Conservation (phyloP, 2,797 vertebrate genomes). For the Enteromius anoplus region DNA sequence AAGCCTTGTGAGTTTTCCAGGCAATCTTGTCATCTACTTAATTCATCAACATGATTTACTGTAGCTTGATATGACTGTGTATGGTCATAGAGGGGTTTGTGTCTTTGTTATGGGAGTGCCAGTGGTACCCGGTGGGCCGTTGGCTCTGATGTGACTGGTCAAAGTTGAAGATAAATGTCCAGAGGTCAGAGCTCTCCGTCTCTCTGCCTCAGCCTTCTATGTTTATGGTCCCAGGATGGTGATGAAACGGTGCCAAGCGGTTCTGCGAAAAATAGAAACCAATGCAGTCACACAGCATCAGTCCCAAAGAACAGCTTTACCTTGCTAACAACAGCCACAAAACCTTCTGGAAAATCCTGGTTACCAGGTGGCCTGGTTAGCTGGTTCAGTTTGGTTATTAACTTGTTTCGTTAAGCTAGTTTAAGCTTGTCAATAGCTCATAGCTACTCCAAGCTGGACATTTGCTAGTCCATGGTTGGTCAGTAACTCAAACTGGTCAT, state of each 20-base stretch:
- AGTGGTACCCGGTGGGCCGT: constrained; percentile 54
- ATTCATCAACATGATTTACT: constrained; percentile 51
- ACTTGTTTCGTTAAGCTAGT: background rate
- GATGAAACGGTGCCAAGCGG: constrained; percentile 22
- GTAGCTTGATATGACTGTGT: constrained; percentile 22
- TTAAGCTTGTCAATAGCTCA: background rate
- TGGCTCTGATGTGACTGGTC: constrained; percentile 11
- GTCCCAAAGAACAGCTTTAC: background rate
- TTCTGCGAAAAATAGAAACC: constrained; percentile 3
- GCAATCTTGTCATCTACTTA: constrained; percentile 43
- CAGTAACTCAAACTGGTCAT: background rate
- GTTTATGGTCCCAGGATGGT: constrained; percentile 40
- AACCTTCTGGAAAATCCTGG: background rate
- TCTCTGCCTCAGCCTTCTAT: background rate
- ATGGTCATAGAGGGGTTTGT: constrained; percentile 27
- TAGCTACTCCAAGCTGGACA: background rate
- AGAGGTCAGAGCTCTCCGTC: constrained; percentile 7
- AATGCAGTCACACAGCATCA: constrained; percentile 21
- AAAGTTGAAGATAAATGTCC: constrained; percentile 8
- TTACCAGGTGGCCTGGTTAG: background rate
- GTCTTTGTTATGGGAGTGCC: constrained; percentile 57
- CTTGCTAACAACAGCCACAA: background rate
- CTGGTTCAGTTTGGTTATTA: background rate
- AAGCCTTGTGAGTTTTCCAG: constrained; percentile 36
- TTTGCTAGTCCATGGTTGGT: background rate